Evolutionary conservation across 2,113 vertebrate genomes (phyloP).

Genomic region (Megaceryle maxima): DNA sequence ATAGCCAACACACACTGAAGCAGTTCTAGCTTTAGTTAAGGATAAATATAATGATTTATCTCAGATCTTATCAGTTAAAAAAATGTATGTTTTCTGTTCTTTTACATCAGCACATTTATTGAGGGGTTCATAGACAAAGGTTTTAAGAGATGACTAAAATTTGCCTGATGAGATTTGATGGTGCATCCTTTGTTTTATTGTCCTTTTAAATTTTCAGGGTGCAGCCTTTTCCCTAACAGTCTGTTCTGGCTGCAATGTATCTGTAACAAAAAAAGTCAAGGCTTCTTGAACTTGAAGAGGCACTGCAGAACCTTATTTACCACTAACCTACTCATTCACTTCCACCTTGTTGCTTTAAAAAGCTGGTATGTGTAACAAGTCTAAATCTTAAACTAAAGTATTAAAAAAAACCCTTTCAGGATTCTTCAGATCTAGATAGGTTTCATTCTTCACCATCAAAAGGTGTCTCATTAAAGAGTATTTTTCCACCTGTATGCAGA

Average conservation of each 20-base stretch:
- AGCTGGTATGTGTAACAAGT: neutral
- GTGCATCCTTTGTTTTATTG: neutral
- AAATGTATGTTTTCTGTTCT: neutral
- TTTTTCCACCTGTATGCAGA: neutral
- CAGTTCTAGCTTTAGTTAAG: neutral
- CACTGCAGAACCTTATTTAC: neutral
- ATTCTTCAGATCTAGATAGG: neutral
- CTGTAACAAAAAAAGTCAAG: neutral
- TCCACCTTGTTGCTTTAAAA: neutral
- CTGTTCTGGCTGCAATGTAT: neutral
- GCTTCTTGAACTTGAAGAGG: neutral
- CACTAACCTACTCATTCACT: neutral
- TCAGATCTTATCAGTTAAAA: neutral
- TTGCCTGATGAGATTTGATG: neutral
- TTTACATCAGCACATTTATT: neutral
- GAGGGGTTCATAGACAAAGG: neutral
- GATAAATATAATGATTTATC: neutral
- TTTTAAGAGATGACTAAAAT: neutral
- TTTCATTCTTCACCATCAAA: neutral
- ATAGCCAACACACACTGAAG: neutral
- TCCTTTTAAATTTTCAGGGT: neutral
- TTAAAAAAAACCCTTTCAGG: rapidly evolving
- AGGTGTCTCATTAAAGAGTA: neutral
- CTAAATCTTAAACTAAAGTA: neutral
- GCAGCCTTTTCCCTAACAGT: neutral